These are phyloP conservation scores for Lanistes nyassanus DNA, from an alignment of 1,140 invertebrate species.

Conservation along the genomic window DNA sequence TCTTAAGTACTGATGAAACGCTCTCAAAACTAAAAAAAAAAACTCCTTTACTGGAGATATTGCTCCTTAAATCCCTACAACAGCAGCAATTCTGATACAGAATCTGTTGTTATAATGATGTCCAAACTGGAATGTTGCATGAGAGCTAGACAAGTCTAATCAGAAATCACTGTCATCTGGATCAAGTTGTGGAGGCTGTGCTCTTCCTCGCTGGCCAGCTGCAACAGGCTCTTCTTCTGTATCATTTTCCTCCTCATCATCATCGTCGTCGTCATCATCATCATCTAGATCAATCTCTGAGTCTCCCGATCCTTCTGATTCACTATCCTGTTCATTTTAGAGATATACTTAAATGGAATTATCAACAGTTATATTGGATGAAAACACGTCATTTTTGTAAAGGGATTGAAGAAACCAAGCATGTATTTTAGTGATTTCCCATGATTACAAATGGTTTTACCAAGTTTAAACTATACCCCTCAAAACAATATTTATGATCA, in stretches of 20 bases:
- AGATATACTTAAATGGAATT: conserved; percentile 11
- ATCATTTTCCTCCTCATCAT: conserved; percentile 50
- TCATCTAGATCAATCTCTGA: conserved; percentile 59
- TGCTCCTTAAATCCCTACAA: too few relatives aligned
- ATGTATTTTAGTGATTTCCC: not conserved
- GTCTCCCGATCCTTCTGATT: conserved; percentile 48
- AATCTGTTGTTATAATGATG: too few relatives aligned
- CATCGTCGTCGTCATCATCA: conserved; percentile 56
- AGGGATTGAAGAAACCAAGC: not conserved
- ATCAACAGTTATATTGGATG: not conserved
- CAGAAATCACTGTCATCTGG: conserved; percentile 61
- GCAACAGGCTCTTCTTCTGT: conserved; percentile 33
- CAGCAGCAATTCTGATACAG: too few relatives aligned
- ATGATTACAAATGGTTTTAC: not conserved
- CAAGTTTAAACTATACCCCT: not conserved
- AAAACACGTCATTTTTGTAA: not conserved
- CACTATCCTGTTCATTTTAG: conserved; percentile 40
- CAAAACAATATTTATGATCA: not conserved
- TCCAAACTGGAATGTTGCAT: not conserved
- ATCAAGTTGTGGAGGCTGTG: conserved; percentile 39
- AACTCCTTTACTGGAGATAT: too few relatives aligned
- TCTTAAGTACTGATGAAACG: too few relatives aligned
- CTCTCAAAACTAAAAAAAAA: too few relatives aligned
- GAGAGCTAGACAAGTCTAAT: not conserved
- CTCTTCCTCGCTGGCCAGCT: conserved; percentile 32